These are phyloP conservation scores for Xylocampa areola DNA, from an alignment of 2,888 invertebrate species.

Conservation along the genomic window DNA sequence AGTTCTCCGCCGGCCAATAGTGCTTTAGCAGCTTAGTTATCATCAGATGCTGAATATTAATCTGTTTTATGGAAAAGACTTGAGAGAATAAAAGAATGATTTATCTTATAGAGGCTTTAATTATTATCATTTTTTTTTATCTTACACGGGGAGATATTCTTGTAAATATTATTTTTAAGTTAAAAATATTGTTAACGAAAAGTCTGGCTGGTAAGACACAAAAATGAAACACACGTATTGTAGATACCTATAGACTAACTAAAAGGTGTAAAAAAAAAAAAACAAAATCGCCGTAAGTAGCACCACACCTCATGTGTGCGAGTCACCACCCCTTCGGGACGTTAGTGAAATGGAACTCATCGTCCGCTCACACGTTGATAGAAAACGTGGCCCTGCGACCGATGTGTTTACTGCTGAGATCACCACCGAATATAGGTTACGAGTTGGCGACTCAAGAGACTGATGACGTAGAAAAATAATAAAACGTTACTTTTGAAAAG, in stretches of 20 bases:
- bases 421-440: neutral
- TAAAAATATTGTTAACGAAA: too few relatives aligned
- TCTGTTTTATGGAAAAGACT: too few relatives aligned
- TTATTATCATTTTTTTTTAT: too few relatives aligned
- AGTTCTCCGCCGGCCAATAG: neutral
- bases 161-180: too few relatives aligned
- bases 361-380: conserved; percentile 37
- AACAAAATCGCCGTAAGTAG: conserved; percentile 5
- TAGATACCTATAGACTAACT: too few relatives aligned
- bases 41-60: too few relatives aligned
- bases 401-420: conserved; percentile 5
- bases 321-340: conserved; percentile 32
- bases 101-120: too few relatives aligned
- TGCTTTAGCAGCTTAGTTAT: too few relatives aligned
- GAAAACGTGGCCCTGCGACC: conserved; percentile 32
- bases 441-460: neutral
- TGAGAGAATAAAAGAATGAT: too few relatives aligned
- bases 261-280: neutral
- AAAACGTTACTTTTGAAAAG: neutral
- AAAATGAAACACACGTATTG: too few relatives aligned
- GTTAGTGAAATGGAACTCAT: conserved; percentile 35
- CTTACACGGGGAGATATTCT: too few relatives aligned
- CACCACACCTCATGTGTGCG: conserved; percentile 16
- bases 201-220: too few relatives aligned
- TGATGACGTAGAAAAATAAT: neutral